Base-by-base conservation (phyloP, 1,140 invertebrate genomes). In the Drosophila pandora region DNA sequence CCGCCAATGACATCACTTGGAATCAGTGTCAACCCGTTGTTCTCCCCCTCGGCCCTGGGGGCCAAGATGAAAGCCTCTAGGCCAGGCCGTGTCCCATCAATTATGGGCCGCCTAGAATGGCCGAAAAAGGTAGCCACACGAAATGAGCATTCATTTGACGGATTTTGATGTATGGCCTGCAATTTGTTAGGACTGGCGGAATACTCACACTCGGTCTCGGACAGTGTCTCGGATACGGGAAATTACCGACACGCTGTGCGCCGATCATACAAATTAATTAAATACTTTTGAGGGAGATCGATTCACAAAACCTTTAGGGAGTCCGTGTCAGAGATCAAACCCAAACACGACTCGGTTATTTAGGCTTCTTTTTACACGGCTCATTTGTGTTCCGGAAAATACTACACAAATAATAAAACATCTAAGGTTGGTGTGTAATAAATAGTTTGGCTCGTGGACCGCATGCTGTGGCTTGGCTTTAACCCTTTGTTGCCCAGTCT, bases 251-350 rank as follows among this genome's bases (percentile, higher is more conserved):
- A 84, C 62, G 82, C 81, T 84, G 81, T 69, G 82, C 58, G 63
- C 59, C 57, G 77, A 85, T 87, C 73, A 76, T 77, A 84, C 81
- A 84, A 84, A 84, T 84, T 84, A 84, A 84, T 84, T 84, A 87
- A 79, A 60, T 74, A 79, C 81, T 77, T 73, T 47, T 37, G 73
- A 43, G 39, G 41, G 45, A 45, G 34, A 63, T 65, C 62, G 60
- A 60, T 58, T 63, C 61, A 60, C 56, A 56, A 41, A 32, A 55
- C 34, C 65, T 57, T 58, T 54, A 76, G 50, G 76, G 58, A 76
- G 59, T 49, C 56, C 59, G 58, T 62, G 68, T 63, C 67, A 57
- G 47, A 72, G 56, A 68, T 74, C 69, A 61, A 58, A 47, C 58
- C 72, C 59, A 69, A 85, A 84, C 81, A 76, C 72, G 59, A 79